These are phyloP conservation scores for Sinocyclocheilus anophthalmus DNA, from an alignment of 2,113 vertebrate genomes.

Conservation along the genomic window DNA sequence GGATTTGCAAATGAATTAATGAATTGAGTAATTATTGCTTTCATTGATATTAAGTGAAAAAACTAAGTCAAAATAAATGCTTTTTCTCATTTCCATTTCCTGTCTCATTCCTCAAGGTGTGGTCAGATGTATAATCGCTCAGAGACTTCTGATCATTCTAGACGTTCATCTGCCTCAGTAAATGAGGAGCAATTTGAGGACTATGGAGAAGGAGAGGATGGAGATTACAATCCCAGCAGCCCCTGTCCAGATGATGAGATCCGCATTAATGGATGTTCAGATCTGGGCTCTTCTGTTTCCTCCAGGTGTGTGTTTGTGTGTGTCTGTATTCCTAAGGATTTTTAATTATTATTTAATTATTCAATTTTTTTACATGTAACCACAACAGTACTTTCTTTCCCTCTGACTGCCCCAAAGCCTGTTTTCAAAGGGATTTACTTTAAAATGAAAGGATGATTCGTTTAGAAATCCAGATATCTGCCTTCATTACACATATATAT, in stretches of 20 bases:
- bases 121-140: slow-evolving; percentile 82
- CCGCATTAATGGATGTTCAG: slow-evolving; percentile 88
- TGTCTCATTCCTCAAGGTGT: slow-evolving; percentile 71
- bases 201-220: slow-evolving; percentile 93
- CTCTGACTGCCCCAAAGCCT: slow-evolving; percentile 61
- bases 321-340: slow-evolving; percentile 49
- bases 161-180: slow-evolving; percentile 89
- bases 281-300: slow-evolving; percentile 93
- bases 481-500: slow-evolving; percentile 3
- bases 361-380: not conserved
- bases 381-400: not conserved
- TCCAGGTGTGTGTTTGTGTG: slow-evolving; percentile 81
- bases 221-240: slow-evolving; percentile 89
- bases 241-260: slow-evolving; percentile 90
- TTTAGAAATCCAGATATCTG: not conserved
- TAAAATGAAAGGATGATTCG: slow-evolving; percentile 12
- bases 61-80: not conserved
- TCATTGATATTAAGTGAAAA: not conserved
- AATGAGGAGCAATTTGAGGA: slow-evolving; percentile 98
- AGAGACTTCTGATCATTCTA: slow-evolving; percentile 88
- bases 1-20: not conserved
- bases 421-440: not conserved
- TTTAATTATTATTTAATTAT: not conserved
- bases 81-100: not conserved
- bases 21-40: not conserved